These are phyloP conservation scores for Homalodisca vitripennis DNA, from an alignment of 1,140 invertebrate genomes.

Conservation along the genomic window DNA sequence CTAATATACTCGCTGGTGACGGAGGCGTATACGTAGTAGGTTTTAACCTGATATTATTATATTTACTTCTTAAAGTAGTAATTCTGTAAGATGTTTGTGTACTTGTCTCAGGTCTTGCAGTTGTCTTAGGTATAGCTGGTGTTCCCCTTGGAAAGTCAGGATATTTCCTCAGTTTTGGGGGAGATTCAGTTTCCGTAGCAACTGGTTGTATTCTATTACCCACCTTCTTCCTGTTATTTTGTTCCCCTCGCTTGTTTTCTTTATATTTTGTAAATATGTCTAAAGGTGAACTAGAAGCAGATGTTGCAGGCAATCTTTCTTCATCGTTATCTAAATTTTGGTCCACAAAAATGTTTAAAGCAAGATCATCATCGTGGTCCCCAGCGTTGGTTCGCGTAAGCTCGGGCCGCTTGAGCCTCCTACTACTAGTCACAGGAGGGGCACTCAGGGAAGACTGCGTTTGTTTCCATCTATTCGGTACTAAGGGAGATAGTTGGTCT, in stretches of 20 bases:
- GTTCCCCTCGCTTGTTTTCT: constrained; percentile 25
- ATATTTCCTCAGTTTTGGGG: neutral
- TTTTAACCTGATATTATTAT: constrained; percentile 29
- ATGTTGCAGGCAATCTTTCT: constrained; percentile 19
- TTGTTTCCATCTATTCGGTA: constrained; percentile 36
- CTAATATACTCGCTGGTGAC: constrained; percentile 10
- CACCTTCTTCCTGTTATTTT: neutral
- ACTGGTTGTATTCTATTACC: neutral
- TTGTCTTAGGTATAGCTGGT: constrained; percentile 3
- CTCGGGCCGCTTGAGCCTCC: constrained; percentile 3
- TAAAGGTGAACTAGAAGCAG: constrained; percentile 22
- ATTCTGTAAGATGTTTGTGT: neutral
- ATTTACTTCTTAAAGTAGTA: constrained; percentile 4
- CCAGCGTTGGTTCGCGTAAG: neutral
- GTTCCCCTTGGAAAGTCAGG: constrained; percentile 19
- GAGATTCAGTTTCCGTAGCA: neutral
- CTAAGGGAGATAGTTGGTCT: constrained; percentile 33
- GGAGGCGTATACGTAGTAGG: constrained; percentile 38
- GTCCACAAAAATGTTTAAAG: constrained; percentile 23
- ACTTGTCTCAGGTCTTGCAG: neutral
- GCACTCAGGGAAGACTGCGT: constrained; percentile 7
- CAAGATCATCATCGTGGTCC: constrained; percentile 12
- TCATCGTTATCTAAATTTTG: constrained; percentile 26
- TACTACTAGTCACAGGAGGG: neutral
- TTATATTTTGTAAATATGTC: constrained; percentile 18